Conservation (phyloP, 2,113 vertebrate genomes). For the Nannospalax galili region DNA sequence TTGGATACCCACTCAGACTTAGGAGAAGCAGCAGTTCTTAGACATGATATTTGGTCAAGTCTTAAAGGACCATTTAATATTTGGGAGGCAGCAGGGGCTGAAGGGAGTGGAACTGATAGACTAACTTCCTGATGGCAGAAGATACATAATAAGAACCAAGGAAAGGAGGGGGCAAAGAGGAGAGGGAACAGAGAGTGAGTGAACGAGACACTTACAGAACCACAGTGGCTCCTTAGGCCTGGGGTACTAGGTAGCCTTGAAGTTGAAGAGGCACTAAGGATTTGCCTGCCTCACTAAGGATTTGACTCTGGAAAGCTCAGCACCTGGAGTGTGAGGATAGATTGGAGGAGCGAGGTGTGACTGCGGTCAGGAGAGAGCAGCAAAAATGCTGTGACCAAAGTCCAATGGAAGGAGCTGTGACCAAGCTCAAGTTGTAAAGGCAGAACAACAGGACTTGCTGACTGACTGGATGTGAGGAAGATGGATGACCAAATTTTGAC, state of each 20-base stretch:
- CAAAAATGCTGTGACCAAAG: neutral
- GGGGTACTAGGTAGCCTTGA: neutral
- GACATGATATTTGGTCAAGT: neutral
- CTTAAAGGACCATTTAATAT: neutral
- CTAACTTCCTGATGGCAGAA: neutral
- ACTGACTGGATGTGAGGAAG: neutral
- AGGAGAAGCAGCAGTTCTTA: neutral
- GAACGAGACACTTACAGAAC: accelerated
- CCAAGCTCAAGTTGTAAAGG: accelerated
- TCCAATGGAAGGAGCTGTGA: neutral
- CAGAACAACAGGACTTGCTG: neutral
- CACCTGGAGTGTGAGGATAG: neutral
- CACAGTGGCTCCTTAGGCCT: neutral
- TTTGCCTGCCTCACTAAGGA: neutral
- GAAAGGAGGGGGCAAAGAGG: neutral
- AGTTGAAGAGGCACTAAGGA: neutral
- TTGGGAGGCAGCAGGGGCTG: neutral
- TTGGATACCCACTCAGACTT: neutral
- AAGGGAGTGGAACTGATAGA: neutral
- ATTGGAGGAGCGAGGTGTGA: neutral
- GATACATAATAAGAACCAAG: neutral
- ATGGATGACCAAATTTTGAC: accelerated
- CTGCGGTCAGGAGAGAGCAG: neutral
- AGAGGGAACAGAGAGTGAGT: neutral
- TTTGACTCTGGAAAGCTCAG: neutral